Evolutionary conservation across 1,140 invertebrate species (phyloP).

Genomic region (Lamellibrachia luymesi): DNA sequence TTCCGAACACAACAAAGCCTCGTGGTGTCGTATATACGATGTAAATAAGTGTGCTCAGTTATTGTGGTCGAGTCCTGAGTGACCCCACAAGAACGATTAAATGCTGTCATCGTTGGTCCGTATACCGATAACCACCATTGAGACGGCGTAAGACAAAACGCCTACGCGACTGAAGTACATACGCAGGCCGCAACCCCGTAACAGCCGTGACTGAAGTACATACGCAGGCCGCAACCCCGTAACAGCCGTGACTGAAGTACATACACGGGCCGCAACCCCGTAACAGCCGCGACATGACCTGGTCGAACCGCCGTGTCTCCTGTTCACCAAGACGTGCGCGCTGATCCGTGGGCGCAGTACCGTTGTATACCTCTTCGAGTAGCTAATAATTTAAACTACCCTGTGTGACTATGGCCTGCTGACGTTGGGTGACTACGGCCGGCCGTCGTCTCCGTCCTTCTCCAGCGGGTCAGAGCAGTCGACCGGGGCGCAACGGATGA

Average conservation of each 20-base stretch:
- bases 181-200: background rate
- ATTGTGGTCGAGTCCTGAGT: too few species aligned
- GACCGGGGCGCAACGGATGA: slow-evolving; percentile 31
- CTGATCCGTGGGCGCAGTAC: background rate
- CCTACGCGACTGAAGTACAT: background rate
- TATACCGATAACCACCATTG: background rate
- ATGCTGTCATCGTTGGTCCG: background rate
- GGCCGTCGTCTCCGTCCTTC: background rate
- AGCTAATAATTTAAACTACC: too few species aligned
- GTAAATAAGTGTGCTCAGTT: background rate
- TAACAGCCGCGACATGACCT: background rate
- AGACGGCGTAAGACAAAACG: background rate
- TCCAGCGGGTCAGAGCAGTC: background rate
- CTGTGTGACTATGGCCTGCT: background rate
- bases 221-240: too few species aligned
- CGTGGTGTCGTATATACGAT: background rate
- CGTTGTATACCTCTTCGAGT: background rate
- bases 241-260: too few species aligned
- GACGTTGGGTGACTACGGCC: background rate
- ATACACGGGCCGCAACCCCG: too few species aligned
- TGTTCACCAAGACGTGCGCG: background rate
- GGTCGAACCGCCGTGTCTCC: background rate
- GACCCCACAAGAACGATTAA: background rate
- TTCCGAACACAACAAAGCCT: background rate
- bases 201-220: too few species aligned